Conservation (phyloP, 2,888 invertebrate genomes). For the Agelastica alni region DNA sequence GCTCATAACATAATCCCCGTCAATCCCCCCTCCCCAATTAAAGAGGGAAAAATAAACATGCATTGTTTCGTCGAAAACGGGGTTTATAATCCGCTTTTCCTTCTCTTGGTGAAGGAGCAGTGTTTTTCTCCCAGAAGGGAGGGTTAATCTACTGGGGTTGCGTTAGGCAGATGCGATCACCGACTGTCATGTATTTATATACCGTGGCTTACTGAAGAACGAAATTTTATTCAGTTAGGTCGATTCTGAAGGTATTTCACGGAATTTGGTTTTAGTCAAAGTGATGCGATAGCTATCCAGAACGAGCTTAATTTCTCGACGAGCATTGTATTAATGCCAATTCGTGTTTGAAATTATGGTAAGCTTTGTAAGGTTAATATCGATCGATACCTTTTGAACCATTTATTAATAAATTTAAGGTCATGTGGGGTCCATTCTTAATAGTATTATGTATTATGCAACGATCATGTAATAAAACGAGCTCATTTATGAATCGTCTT, state of each 20-base stretch:
- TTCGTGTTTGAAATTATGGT: no score
- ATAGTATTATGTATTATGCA: no score
- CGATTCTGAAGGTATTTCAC: constrained; percentile 16
- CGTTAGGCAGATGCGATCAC: constrained; percentile 18
- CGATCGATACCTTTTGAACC: no score
- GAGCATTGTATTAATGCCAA: neutral
- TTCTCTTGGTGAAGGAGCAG: constrained; percentile 14
- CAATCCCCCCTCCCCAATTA: constrained; percentile 26
- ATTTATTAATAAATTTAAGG: no score
- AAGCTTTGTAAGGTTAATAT: no score
- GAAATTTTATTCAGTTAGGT: constrained; percentile 15
- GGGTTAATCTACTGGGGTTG: constrained; percentile 23
- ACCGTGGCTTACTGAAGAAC: constrained; percentile 11
- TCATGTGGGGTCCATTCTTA: no score
- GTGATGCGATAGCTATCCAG: constrained; percentile 2
- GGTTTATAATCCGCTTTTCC: constrained; percentile 31
- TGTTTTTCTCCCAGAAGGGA: constrained; percentile 20
- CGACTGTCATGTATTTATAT: constrained; percentile 18
- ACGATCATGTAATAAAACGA: no score
- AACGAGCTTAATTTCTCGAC: no score
- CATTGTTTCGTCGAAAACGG: constrained; percentile 29
- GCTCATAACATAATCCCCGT: constrained; percentile 6
- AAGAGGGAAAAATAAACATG: constrained; percentile 34
- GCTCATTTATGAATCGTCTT: no score
- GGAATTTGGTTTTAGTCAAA: constrained; percentile 14